These are phyloP conservation scores for Turritopsis rubra DNA, from an alignment of 30 jellyfish, hydroid and myxozoan genomes.

Conservation along the genomic window DNA sequence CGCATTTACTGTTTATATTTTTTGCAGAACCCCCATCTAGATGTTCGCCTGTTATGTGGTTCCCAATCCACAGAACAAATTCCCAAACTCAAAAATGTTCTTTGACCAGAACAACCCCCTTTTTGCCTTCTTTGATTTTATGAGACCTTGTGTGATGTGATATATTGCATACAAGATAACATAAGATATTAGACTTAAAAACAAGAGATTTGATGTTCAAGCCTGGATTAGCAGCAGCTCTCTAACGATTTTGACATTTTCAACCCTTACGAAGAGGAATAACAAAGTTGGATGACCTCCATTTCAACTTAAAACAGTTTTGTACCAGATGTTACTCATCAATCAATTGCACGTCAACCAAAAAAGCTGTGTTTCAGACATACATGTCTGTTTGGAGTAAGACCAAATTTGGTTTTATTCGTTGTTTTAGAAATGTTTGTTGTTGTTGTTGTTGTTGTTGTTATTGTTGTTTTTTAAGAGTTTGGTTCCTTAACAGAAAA, in stretches of 20 bases:
- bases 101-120: neutral
- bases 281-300: neutral
- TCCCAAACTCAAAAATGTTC: too few relatives aligned
- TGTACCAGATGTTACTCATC: neutral
- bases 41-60: too few relatives aligned
- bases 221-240: neutral
- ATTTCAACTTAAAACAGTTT: neutral
- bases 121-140: neutral
- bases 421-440: neutral
- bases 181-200: neutral
- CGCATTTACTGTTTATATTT: too few relatives aligned
- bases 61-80: too few relatives aligned
- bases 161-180: neutral
- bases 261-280: neutral
- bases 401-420: neutral
- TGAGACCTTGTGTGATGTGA: neutral
- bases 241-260: neutral
- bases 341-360: neutral
- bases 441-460: too few relatives aligned
- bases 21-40: too few relatives aligned
- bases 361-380: neutral
- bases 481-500: neutral
- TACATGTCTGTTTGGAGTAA: neutral
- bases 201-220: neutral
- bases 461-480: neutral